Evolutionary conservation across 2,888 invertebrate genomes (phyloP), one percentile per base, ranked within the genome.

Genomic region (Caenorhabditis angaria): DNA sequence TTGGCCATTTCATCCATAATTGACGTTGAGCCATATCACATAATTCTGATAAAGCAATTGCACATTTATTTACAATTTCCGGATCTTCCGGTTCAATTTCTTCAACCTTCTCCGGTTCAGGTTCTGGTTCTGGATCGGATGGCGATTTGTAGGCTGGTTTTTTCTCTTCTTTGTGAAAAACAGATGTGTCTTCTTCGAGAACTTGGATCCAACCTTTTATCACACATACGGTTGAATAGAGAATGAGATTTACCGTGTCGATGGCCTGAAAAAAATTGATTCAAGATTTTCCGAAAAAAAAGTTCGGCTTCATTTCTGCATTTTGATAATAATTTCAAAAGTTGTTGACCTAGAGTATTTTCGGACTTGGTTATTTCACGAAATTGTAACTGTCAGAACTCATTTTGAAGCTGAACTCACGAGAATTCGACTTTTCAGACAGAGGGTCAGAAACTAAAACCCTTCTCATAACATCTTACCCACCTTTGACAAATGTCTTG

Each of bases 191-290:
- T 35, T 73, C 75, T 10, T 47, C 41, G 1, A 81, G 50, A 18
- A 81, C 76, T 50, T 61, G 56, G n/a, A 79, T 65, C 81, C 81
- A 81, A n/a, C 81, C 81, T 56, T 79, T 77, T 22, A 81, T 57
- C 3, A 76, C 61, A 50, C 70, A 70, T 2, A 71, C 63, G 12
- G 76, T 56, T 0, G 64, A 70, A 63, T 62, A 81, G 14, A 81
- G 62, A 14, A 81, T 63, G 5, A 59, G 63, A 61, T 81, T 81
- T 18, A 73, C 66, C 12, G 63, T 67, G 51, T 76, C 71, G 28
- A 77, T 74, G 12, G 81, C 77, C 61, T 73, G 58, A 70, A 70
- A 64, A 28, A 10, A 57, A n/a, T n/a, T n/a, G n/a, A n/a, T n/a
- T n/a, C n/a, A n/a, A n/a, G n/a, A n/a, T n/a, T n/a, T n/a, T n/a